Conservation (phyloP, 2,888 invertebrate genomes). For the Tachina lurida region DNA sequence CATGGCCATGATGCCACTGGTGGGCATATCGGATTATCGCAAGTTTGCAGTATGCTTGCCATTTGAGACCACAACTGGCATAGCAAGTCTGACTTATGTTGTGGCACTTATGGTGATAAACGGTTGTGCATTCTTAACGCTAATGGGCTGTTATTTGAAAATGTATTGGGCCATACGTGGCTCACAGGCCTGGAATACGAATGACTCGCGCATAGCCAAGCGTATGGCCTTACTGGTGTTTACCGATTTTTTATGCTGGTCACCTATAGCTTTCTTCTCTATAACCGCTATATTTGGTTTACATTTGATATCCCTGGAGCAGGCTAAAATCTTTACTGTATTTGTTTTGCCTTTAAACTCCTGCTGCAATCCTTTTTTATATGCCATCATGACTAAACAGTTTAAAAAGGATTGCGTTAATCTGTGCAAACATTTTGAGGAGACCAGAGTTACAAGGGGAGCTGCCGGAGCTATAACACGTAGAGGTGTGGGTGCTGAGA, state of each 20-base stretch:
- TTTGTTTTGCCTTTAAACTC: constrained; percentile 98
- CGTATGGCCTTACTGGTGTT: constrained; percentile 98
- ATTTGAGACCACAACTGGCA: constrained; percentile 92
- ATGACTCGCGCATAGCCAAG: constrained; percentile 97
- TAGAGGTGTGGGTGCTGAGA: constrained; percentile 90
- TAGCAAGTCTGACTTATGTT: constrained; percentile 93
- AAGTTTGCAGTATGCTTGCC: constrained; percentile 98
- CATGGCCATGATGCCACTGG: constrained; percentile 94
- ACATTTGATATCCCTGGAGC: constrained; percentile 95
- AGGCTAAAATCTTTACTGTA: constrained; percentile 97
- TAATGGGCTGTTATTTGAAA: constrained; percentile 97
- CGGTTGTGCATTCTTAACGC: constrained; percentile 95
- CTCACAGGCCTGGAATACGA: constrained; percentile 98
- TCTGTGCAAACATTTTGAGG: constrained; percentile 97
- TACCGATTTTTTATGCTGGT: constrained; percentile 99
- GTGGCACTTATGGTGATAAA: constrained; percentile 95
- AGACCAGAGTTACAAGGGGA: constrained; percentile 88
- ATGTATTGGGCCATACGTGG: constrained; percentile 99
- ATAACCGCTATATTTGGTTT: constrained; percentile 96
- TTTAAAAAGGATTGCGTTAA: constrained; percentile 98
- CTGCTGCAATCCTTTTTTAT: constrained; percentile 98
- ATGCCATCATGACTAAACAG: constrained; percentile 98
- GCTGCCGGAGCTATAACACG: constrained; percentile 70
- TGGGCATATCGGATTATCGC: constrained; percentile 96
- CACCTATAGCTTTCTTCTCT: constrained; percentile 97